A percentile compares a stretch with the other conserved stretches of the same genome.
These are phyloP conservation scores for Drosophila serrata DNA, from an alignment of 1,140 invertebrate genomes.

Conservation along the genomic window DNA sequence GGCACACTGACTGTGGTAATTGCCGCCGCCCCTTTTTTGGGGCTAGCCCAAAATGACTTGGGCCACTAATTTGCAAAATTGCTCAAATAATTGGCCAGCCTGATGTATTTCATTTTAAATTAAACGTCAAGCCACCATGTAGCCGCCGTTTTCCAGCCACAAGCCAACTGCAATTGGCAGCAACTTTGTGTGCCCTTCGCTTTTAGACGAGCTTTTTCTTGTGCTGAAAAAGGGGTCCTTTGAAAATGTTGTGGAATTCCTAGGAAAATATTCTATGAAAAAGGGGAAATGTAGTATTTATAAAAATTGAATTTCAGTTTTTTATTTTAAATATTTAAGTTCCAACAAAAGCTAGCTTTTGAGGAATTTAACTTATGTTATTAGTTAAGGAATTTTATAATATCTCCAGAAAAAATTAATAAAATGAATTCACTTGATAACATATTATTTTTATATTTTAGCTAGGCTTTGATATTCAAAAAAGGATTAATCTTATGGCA, in stretches of 20 bases:
- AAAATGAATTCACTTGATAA: not conserved
- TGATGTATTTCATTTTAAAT: conserved; percentile 77
- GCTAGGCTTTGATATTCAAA: not conserved
- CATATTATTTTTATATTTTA: not conserved
- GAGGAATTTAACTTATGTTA: not conserved
- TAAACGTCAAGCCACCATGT: conserved; percentile 58
- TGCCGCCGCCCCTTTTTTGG: conserved; percentile 53
- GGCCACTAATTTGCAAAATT: conserved; percentile 77
- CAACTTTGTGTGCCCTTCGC: conserved; percentile 46
- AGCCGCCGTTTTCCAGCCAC: conserved; percentile 22
- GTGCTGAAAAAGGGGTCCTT: conserved; percentile 3
- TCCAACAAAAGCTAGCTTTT: not conserved
- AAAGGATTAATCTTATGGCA: not conserved
- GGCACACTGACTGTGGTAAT: conserved; percentile 50
- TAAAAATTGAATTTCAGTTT: too few relatives aligned
- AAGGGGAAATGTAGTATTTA: not conserved
- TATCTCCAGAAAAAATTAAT: not conserved
- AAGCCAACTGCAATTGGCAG: conserved; percentile 68
- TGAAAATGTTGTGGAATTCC: not conserved
- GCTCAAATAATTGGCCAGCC: conserved; percentile 75
- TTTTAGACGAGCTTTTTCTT: conserved; percentile 26
- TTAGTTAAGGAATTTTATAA: not conserved
- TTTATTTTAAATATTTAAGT: not conserved
- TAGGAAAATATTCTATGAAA: not conserved
- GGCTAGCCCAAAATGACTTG: conserved; percentile 50